Evolutionary conservation across 2,888 invertebrate species (phyloP).

Genomic region (Eupithecia inturbata): DNA sequence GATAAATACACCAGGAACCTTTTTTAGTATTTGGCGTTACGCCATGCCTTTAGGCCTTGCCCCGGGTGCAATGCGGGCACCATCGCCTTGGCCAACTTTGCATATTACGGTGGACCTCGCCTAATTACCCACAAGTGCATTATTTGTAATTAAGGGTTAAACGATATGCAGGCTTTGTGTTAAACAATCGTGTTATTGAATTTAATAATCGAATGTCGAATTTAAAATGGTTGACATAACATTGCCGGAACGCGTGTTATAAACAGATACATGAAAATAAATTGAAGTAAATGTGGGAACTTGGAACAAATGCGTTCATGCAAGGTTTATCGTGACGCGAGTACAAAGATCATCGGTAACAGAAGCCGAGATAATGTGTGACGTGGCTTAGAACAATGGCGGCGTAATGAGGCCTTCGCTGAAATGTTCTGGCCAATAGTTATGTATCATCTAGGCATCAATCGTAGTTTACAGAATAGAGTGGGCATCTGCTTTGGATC

Average conservation of each 20-base stretch:
- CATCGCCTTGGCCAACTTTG: conserved; percentile 53
- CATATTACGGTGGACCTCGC: conserved; percentile 38
- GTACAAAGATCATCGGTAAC: conserved; percentile 44
- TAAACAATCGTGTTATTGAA: neutral
- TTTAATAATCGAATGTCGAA: neutral
- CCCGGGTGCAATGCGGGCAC: conserved; percentile 59
- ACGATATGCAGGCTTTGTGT: neutral
- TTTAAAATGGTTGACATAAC: neutral
- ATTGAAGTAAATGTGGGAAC: neutral
- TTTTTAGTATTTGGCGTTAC: conserved; percentile 48
- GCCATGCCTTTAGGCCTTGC: conserved; percentile 54
- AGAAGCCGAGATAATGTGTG: conserved; percentile 36
- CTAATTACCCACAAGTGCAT: neutral
- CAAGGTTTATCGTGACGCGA: neutral
- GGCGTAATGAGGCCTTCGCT: conserved; percentile 6
- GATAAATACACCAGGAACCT: conserved; percentile 15
- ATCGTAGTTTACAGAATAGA: neutral
- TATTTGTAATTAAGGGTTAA: neutral
- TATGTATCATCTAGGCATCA: conserved; percentile 14
- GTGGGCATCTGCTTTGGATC: conserved; percentile 2
- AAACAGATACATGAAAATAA: neutral
- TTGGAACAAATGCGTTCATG: neutral
- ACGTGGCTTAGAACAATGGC: conserved; percentile 44
- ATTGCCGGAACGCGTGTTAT: neutral
- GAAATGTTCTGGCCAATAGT: conserved; percentile 20